Percentiles rank a stretch among this genome's conserved stretches.
Conservation (phyloP, 2,113 vertebrate species). For the Campylomormyrus numenius region DNA sequence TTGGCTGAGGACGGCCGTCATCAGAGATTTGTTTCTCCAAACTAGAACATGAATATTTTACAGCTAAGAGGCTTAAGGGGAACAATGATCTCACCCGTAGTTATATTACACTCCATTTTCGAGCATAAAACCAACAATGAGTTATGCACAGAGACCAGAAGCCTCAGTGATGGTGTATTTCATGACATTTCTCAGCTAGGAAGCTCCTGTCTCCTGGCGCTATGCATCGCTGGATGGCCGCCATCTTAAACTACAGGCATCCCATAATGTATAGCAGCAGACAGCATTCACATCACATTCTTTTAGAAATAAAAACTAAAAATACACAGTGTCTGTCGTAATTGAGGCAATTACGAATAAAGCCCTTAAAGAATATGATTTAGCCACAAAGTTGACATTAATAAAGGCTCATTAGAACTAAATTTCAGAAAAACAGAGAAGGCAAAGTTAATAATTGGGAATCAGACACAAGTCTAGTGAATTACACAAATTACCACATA, state of each 20-base stretch:
- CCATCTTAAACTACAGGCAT: neutral
- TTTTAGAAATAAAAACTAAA: neutral
- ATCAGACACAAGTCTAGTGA: neutral
- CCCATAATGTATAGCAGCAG: neutral
- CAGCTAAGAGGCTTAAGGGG: conserved; percentile 65
- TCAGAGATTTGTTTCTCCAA: conserved; percentile 52
- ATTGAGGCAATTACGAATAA: neutral
- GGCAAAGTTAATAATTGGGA: neutral
- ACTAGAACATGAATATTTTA: conserved; percentile 68
- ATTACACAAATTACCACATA: neutral
- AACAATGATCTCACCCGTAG: conserved; percentile 66
- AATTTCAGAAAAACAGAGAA: neutral
- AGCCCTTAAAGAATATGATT: neutral
- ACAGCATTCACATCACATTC: neutral
- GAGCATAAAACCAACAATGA: conserved; percentile 42
- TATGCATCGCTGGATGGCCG: neutral
- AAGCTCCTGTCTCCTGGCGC: conserved; percentile 11
- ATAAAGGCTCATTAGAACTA: neutral
- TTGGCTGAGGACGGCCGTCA: conserved; percentile 28
- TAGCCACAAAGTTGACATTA: neutral
- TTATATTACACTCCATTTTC: conserved; percentile 64
- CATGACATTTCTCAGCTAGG: conserved; percentile 29
- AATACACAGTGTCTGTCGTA: neutral
- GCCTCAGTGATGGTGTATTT: conserved; percentile 19
- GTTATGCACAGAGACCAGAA: conserved; percentile 34